A percentile compares a stretch with the other conserved stretches of the same genome.
Evolutionary conservation across 2,888 invertebrate genomes (phyloP).

Genomic region (Callyntrura guangdongensis): DNA sequence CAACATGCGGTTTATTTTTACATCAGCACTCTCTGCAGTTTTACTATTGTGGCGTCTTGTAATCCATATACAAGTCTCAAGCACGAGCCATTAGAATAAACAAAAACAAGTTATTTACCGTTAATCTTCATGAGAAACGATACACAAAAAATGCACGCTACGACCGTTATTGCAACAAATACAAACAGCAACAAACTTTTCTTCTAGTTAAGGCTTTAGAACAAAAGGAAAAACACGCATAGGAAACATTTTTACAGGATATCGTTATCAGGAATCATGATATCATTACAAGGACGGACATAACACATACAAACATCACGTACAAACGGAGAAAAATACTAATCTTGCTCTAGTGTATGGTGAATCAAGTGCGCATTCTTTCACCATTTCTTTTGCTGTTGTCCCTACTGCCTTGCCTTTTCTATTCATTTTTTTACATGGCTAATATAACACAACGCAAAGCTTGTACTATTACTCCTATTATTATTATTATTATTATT

Average conservation of each 20-base stretch:
- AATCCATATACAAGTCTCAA: background rate
- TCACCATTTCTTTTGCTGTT: background rate
- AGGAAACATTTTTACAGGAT: background rate
- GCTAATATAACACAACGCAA: background rate
- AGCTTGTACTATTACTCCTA: background rate
- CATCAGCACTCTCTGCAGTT: background rate
- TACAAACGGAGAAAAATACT: background rate
- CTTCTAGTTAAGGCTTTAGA: background rate
- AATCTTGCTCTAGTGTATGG: slow-evolving; percentile 39
- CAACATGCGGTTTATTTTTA: background rate
- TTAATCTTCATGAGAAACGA: too few relatives aligned
- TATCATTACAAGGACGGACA: background rate
- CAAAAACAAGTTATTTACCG: background rate
- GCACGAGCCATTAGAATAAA: slow-evolving; percentile 5
- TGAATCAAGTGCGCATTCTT: slow-evolving; percentile 42
- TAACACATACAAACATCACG: background rate
- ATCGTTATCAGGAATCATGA: too few relatives aligned
- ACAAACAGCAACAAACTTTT: too few relatives aligned
- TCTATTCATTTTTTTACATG: slow-evolving; percentile 31
- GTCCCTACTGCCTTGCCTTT: background rate
- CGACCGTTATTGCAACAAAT: too few relatives aligned
- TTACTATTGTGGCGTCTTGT: background rate
- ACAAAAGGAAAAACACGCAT: background rate
- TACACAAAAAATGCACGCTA: too few relatives aligned
- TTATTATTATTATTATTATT: slow-evolving; percentile 9